Percentiles rank a stretch among this genome's conserved stretches.
phyloP scores from a whole-genome alignment of 1,140 invertebrate genomes.

The Leptestheria dahalacensis region DNA sequence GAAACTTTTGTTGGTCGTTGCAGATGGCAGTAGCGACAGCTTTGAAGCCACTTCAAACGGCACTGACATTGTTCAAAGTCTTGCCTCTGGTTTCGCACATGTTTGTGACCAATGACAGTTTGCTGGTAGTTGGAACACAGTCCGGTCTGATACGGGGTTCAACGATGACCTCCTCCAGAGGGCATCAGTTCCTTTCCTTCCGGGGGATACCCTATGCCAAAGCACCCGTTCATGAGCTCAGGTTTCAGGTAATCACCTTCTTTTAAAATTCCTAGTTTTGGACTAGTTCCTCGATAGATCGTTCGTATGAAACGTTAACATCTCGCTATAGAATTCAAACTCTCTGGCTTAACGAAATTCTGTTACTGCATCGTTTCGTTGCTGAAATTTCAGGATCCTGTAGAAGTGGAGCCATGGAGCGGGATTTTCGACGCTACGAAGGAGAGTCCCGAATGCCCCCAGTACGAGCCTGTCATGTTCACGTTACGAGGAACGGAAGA shows the following conservation, averaged over 20 bases:
- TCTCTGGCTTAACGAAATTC: too few relatives aligned
- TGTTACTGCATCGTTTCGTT: too few relatives aligned
- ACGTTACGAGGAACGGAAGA: slow-evolving; percentile 48
- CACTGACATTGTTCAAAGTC: too few relatives aligned
- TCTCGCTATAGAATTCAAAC: too few relatives aligned
- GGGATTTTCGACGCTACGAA: slow-evolving; percentile 21
- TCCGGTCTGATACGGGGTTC: too few relatives aligned
- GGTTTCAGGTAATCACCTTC: slow-evolving; percentile 43
- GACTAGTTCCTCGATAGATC: neutral
- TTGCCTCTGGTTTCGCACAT: too few relatives aligned
- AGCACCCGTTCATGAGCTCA: slow-evolving; percentile 43
- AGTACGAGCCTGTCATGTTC: slow-evolving; percentile 23
- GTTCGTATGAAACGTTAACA: too few relatives aligned
- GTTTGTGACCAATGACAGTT: too few relatives aligned
- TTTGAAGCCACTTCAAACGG: too few relatives aligned
- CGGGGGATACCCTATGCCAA: slow-evolving; percentile 52
- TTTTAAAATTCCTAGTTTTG: neutral
- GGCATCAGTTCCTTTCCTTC: slow-evolving; percentile 28
- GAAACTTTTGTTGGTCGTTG: too few relatives aligned
- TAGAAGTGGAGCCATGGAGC: slow-evolving; percentile 22
- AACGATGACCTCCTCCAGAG: neutral
- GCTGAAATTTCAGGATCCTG: slow-evolving; percentile 16
- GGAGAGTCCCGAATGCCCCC: slow-evolving; percentile 18
- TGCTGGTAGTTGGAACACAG: too few relatives aligned
- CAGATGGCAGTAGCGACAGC: too few relatives aligned